These are phyloP conservation scores for Lucilia cuprina DNA, from an alignment of 1,140 invertebrate species.

Conservation along the genomic window DNA sequence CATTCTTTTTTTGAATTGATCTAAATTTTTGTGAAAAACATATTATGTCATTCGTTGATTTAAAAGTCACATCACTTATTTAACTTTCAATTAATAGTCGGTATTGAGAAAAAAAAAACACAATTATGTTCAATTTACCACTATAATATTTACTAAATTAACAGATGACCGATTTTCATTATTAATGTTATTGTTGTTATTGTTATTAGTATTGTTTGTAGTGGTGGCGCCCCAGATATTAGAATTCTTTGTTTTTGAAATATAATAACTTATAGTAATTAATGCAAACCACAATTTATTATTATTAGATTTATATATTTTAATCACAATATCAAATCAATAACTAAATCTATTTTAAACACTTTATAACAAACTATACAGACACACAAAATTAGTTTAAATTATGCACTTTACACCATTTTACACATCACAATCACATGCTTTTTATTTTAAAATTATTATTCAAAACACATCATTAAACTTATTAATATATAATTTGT, in stretches of 20 bases:
- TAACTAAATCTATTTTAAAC: neutral
- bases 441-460: neutral
- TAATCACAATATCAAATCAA: neutral
- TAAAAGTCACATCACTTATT: neutral
- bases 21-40: too few species aligned
- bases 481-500: neutral
- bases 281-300: neutral
- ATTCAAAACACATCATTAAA: neutral
- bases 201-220: conserved; percentile 1
- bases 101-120: neutral
- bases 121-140: conserved; percentile 11
- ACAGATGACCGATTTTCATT: neutral
- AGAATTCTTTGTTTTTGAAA: neutral
- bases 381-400: neutral
- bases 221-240: conserved; percentile 9
- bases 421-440: neutral
- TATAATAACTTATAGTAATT: conserved; percentile 15
- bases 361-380: neutral
- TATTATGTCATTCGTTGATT: conserved; percentile 19
- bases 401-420: neutral
- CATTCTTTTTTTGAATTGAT: too few species aligned
- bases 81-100: conserved; percentile 16
- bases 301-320: neutral
- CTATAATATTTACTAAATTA: neutral
- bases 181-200: neutral